phyloP scores from a whole-genome alignment of 2,113 vertebrate species.

The Malaclemys terrapin region DNA sequence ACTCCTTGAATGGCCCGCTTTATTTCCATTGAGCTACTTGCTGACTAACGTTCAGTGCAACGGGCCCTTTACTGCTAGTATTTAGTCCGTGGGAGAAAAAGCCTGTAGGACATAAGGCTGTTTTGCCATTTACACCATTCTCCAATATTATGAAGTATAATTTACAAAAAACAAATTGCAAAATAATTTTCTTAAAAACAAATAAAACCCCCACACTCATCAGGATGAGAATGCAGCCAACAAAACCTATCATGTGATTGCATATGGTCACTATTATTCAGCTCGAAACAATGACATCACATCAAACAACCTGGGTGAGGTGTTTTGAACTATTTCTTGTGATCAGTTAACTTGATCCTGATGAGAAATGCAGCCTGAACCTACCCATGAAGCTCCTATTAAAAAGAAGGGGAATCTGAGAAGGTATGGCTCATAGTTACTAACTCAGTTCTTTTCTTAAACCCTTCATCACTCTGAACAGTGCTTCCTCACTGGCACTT shows the following conservation, averaged over 20 bases:
- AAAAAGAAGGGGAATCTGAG: neutral
- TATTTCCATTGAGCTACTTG: neutral
- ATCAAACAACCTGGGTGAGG: neutral
- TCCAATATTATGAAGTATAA: neutral
- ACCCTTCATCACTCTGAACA: neutral
- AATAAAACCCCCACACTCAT: neutral
- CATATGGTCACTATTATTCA: neutral
- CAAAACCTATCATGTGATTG: neutral
- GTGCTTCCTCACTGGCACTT: neutral
- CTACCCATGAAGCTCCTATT: neutral
- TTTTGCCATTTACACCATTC: neutral
- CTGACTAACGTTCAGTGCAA: neutral
- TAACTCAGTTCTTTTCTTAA: neutral
- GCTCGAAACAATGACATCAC: neutral
- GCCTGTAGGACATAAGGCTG: neutral
- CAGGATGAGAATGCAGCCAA: neutral
- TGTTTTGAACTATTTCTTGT: neutral
- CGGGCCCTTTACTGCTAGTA: neutral
- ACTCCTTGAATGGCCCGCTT: neutral
- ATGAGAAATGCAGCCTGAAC: neutral
- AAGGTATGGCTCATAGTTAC: neutral
- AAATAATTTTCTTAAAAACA: neutral
- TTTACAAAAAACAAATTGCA: neutral
- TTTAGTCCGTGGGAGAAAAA: neutral
- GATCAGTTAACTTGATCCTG: neutral